Evolutionary conservation across 1,140 invertebrate genomes (phyloP), one percentile per base, ranked within the genome.

Genomic region (Panulirus ornatus): DNA sequence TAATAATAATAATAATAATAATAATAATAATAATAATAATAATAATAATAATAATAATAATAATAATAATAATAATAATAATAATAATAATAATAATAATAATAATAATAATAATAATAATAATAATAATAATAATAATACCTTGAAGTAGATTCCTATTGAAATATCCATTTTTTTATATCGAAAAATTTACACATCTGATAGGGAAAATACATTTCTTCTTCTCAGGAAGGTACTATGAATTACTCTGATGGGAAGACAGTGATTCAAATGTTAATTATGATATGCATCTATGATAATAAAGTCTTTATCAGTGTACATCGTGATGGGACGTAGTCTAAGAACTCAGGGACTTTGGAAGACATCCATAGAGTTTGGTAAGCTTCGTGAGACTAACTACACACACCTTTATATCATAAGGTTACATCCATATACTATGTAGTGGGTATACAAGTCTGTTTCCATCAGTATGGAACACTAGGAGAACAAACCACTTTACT

Each of bases 161-260:
- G n/a, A 66, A 66, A 66, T 54, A 54, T 54, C 51, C 51, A 54
- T 54, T 66, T 27, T 66, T 66, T 27, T 66, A 5, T 66, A 66
- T 27, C 58, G 58, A 66, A 66, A 66, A 66, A 66, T 66, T 66
- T 66, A 66, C 58, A 66, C n/a, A 66, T 66, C 11, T 66, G n/a
- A 66, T 66, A 30, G 9, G 22, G 22, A 66, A 66, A 66, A 66
- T 66, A 66, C n/a, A 54, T 16, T 27, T 66, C 1, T 63, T 63
- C n/a, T 66, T 66, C 58, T 0, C 11, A 66, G 30, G 58, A 27
- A 27, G 27, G 58, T 66, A 27, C 1, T 66, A 66, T 66, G 11
- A 27, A 19, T 9, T 6, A 22, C 58, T 66, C 58, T 66, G 58
- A 66, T 66, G 58, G 58, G 58, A 66, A 66, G 58, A 66, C 58